A percentile compares a stretch with the other conserved stretches of the same genome.
phyloP scores from a whole-genome alignment of 1,140 invertebrate genomes.

The Drosophila sturtevanti region DNA sequence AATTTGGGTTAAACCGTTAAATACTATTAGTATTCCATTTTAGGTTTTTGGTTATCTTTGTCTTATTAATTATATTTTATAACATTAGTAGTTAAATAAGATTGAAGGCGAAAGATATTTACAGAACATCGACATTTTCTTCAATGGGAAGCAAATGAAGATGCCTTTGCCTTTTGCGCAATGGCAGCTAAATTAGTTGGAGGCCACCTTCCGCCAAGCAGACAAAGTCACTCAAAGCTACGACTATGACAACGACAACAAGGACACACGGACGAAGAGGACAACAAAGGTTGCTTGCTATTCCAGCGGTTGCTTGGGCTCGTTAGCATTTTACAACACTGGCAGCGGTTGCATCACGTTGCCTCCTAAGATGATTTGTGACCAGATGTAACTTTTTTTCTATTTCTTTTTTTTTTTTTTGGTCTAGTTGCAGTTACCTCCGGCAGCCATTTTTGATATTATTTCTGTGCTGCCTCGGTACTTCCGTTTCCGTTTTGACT shows the following conservation, averaged over 20 bases:
- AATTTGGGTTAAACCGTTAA: no score
- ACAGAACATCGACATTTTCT: constrained; percentile 17
- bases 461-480: constrained; percentile 70
- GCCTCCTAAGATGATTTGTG: constrained; percentile 71
- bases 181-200: constrained; percentile 74
- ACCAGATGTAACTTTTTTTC: constrained; percentile 71
- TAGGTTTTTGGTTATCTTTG: no score
- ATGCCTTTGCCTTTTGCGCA: constrained; percentile 45
- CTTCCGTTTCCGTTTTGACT: constrained; percentile 68
- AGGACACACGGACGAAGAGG: not conserved
- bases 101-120: not conserved
- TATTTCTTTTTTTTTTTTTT: not conserved
- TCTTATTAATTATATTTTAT: no score
- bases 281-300: constrained; percentile 66
- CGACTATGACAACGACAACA: constrained; percentile 28
- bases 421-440: constrained; percentile 56
- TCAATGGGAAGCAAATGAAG: constrained; percentile 51
- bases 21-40: no score
- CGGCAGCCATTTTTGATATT: constrained; percentile 80
- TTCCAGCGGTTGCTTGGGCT: constrained; percentile 45
- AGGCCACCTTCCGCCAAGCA: constrained; percentile 59
- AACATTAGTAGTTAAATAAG: no score
- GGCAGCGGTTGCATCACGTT: constrained; percentile 65
- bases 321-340: constrained; percentile 80
- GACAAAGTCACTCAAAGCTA: constrained; percentile 63